A percentile compares a stretch with the other conserved stretches of the same genome.
phyloP scores from a whole-genome alignment of 2,888 invertebrate species.

The Dysmachus trigonus region DNA sequence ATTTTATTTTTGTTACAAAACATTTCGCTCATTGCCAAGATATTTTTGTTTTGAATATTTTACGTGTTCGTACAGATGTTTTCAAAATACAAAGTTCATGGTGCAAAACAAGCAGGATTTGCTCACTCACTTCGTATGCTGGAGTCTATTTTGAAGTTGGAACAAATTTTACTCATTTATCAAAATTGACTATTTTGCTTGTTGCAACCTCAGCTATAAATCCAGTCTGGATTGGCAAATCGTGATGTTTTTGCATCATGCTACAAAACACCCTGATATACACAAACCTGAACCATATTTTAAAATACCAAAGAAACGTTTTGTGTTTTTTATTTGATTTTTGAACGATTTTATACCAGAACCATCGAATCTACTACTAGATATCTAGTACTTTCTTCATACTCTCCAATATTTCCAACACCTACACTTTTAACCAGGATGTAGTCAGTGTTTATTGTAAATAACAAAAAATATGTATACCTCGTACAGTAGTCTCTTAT shows the following conservation, averaged over 20 bases:
- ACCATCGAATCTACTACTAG: not conserved
- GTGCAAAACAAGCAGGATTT: not conserved
- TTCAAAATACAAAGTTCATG: not conserved
- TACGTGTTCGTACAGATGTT: not conserved
- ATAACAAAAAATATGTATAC: constrained; percentile 12
- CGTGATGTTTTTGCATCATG: not conserved
- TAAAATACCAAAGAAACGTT: constrained; percentile 8
- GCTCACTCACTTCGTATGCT: not conserved
- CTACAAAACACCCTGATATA: not conserved
- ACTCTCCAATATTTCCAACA: constrained; percentile 37
- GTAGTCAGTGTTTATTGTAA: constrained; percentile 17
- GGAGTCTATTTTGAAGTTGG: not conserved
- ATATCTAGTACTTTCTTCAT: not conserved
- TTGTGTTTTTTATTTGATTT: constrained; percentile 46
- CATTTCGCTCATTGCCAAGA: not conserved
- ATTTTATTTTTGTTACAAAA: not conserved
- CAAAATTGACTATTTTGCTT: not conserved
- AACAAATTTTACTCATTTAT: not conserved
- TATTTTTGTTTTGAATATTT: not conserved
- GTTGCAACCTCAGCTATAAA: not conserved
- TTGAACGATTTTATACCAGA: constrained; percentile 3
- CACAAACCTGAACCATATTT: not conserved
- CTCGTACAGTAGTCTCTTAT: not conserved
- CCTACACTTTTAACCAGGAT: not conserved
- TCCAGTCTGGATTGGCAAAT: not conserved